Percentiles rank a stretch among this genome's conserved stretches.
phyloP scores from a whole-genome alignment of 2,113 vertebrate genomes.

The Epinephelus cyanopodus region DNA sequence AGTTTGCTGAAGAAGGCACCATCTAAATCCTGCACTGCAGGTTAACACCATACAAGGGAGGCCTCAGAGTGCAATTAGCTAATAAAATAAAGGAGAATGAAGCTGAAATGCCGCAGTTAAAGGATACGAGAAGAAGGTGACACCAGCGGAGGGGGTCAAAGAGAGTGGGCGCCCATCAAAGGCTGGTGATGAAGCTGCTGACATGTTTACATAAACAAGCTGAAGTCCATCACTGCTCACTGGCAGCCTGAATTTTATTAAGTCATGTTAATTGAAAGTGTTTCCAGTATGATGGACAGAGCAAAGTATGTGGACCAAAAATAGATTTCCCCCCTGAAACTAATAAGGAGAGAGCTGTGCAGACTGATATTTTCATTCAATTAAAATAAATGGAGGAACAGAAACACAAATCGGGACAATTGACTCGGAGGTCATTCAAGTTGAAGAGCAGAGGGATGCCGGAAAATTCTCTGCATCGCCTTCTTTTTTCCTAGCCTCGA shows the following conservation, averaged over 20 bases:
- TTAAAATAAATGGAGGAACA: conserved; percentile 69
- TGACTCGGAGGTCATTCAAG: conserved; percentile 67
- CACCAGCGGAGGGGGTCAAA: conserved; percentile 43
- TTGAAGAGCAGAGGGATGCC: conserved; percentile 53
- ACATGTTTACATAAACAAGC: conserved; percentile 65
- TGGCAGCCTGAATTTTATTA: conserved; percentile 39
- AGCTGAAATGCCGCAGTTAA: conserved; percentile 37
- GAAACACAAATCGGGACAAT: conserved; percentile 63
- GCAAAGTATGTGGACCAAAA: conserved; percentile 28
- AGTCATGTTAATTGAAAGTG: conserved; percentile 64
- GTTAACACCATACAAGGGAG: conserved; percentile 51
- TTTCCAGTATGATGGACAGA: conserved; percentile 57
- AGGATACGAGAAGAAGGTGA: conserved; percentile 27
- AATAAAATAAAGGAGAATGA: conserved; percentile 49
- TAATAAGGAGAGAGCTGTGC: conserved; percentile 58
- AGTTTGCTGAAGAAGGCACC: conserved; percentile 12
- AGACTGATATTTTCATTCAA: conserved; percentile 71
- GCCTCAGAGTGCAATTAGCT: conserved; percentile 63
- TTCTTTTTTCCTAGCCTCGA: conserved; percentile 53
- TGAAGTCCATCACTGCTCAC: conserved; percentile 28
- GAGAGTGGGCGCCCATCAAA: conserved; percentile 45
- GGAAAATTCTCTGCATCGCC: conserved; percentile 44
- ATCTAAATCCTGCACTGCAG: conserved; percentile 19
- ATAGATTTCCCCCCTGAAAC: conserved; percentile 43
- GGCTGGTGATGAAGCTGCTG: conserved; percentile 23